Evolutionary conservation across 2,797 vertebrate genomes (phyloP), one percentile per base, ranked within the genome.

Genomic region (Sebastes miniatus): DNA sequence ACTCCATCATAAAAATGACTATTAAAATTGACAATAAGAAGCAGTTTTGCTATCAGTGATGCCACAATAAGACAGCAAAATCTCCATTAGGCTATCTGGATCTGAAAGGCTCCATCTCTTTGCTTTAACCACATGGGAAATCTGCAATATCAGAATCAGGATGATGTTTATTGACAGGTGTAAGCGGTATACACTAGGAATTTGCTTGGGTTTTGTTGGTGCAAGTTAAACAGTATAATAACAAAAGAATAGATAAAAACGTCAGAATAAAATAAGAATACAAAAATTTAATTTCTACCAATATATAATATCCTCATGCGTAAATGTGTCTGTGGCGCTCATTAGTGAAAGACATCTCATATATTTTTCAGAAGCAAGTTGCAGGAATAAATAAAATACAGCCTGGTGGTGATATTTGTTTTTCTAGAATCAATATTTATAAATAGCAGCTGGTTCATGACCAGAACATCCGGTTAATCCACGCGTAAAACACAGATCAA

Each of bases 361-460:
- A 39, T 67, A 2, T 20, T 14, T 50, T 50, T 24, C 2, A 25
- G 8, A 8, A 14, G 4, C 5, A 32, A 9, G 1, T 34, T 27
- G 2, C 11, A n/a, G 3, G 4, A 20, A 13, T 36, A 27, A 1
- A n/a, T 6, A 22, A 0, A 4, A 11, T 6, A 11, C 1, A 1
- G 6, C 3, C 32, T 39, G 24, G 1, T 12, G 1, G 13, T 14
- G 13, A 16, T 54, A 22, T 5, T 70, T 72, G 8, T 61, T 32
- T 36, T 31, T 12, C 24, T 22, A 16, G 22, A 32, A n/a, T 58
- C 5, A 54, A 22, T n/a, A 34, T 75, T 65, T 68, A 24, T 36
- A 0, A 24, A 22, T n/a, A 32, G 3, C 11, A 56, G 6, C 57
- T 59, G 14, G 22, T 27, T 54, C n/a, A 2, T 18, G 68, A 39